Conservation (phyloP, 2,888 invertebrate genomes). For the Alentia gelatinosa region DNA sequence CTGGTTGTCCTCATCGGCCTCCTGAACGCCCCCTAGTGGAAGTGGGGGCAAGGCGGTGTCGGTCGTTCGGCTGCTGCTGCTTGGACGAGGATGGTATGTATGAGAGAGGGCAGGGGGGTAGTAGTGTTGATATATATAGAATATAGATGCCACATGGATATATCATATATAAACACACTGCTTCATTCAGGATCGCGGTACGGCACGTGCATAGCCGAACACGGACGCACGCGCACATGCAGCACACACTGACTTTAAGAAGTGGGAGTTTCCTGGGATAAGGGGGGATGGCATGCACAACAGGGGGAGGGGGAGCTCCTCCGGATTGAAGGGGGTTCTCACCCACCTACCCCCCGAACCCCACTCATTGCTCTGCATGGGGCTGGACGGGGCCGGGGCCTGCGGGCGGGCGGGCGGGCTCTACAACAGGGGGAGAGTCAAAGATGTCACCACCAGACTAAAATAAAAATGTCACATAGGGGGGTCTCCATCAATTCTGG, state of each 20-base stretch:
- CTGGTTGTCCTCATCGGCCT: neutral
- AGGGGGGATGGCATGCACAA: neutral
- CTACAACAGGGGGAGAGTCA: too few relatives aligned
- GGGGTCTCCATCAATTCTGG: conserved; percentile 25
- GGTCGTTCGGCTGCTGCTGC: too few relatives aligned
- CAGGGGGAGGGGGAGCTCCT: neutral
- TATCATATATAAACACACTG: too few relatives aligned
- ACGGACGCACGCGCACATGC: neutral
- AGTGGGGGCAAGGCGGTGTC: neutral
- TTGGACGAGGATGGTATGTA: too few relatives aligned
- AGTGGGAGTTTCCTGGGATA: too few relatives aligned
- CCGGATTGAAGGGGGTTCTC: neutral
- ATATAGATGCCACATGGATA: too few relatives aligned
- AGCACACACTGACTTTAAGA: neutral
- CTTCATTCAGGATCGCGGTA: too few relatives aligned
- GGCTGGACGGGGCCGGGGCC: neutral
- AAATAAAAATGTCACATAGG: too few relatives aligned
- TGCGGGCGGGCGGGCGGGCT: neutral
- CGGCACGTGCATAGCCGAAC: too few relatives aligned
- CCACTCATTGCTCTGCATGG: neutral
- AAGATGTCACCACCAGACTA: too few relatives aligned
- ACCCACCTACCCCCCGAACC: neutral
- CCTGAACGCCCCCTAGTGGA: neutral
- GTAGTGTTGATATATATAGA: too few relatives aligned
- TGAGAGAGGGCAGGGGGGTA: neutral